A percentile compares a stretch with the other conserved stretches of the same genome.
phyloP scores from a whole-genome alignment of 2,888 invertebrate species.

The Axea sp. region DNA sequence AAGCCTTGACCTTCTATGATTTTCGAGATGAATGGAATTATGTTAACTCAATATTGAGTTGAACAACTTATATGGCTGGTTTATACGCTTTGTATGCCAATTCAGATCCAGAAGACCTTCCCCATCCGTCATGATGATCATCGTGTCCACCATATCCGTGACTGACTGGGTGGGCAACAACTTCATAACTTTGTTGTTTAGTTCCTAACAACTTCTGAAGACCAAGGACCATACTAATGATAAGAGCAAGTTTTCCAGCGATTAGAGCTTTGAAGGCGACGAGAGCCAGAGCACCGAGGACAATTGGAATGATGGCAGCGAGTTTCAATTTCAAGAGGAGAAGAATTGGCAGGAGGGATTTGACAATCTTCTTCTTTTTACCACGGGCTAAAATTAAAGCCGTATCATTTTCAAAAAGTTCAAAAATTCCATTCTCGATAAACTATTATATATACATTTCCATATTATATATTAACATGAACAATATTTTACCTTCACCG shows the following conservation, averaged over 20 bases:
- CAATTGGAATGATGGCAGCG: slow-evolving; percentile 88
- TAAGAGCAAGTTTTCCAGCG: slow-evolving; percentile 90
- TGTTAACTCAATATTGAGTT: slow-evolving; percentile 33
- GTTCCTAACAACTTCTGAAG: slow-evolving; percentile 88
- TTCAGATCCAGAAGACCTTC: slow-evolving; percentile 84
- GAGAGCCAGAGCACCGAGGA: slow-evolving; percentile 88
- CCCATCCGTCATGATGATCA: slow-evolving; percentile 84
- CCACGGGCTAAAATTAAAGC: slow-evolving; percentile 80
- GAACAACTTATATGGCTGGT: slow-evolving; percentile 72
- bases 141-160: slow-evolving; percentile 71
- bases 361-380: slow-evolving; percentile 89
- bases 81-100: slow-evolving; percentile 87
- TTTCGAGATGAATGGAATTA: slow-evolving; percentile 58
- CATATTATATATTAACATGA: too few species aligned
- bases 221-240: slow-evolving; percentile 88
- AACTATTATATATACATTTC: too few species aligned
- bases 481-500: slow-evolving; percentile 87
- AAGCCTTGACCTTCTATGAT: slow-evolving; percentile 56
- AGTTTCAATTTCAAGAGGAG: slow-evolving; percentile 89
- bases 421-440: too few species aligned
- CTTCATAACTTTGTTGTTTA: slow-evolving; percentile 87
- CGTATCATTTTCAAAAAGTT: too few species aligned
- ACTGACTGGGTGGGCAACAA: slow-evolving; percentile 78
- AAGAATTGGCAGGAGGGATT: slow-evolving; percentile 87
- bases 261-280: slow-evolving; percentile 91